Evolutionary conservation across 2,888 invertebrate species (phyloP).

Genomic region (Caenorhabditis sp.): DNA sequence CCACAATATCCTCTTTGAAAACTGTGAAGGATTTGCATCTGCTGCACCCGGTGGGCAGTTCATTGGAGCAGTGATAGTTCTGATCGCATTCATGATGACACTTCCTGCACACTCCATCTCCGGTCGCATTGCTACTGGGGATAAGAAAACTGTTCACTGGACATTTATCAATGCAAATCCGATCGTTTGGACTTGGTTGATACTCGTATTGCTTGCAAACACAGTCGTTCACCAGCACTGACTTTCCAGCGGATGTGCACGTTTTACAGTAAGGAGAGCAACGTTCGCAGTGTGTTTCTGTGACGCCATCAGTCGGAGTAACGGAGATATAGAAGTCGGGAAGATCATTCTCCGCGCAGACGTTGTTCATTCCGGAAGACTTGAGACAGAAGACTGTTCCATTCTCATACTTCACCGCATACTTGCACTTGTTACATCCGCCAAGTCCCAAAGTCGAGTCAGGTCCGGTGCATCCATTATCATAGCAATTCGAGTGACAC

Average conservation of each 20-base stretch:
- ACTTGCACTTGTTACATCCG: conserved; percentile 94
- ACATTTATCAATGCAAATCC: conserved; percentile 36
- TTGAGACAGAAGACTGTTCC: conserved; percentile 27
- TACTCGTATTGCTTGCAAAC: conserved; percentile 55
- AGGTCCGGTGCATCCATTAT: conserved; percentile 89
- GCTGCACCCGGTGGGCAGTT: conserved; percentile 36
- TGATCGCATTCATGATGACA: conserved; percentile 73
- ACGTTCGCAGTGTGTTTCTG: conserved; percentile 66
- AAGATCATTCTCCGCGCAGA: conserved; percentile 63
- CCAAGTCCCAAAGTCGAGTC: conserved; percentile 89
- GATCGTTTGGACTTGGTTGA: conserved; percentile 10
- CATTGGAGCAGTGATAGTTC: conserved; percentile 65
- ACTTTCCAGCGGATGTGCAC: conserved; percentile 62
- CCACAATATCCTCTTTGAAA: conserved; percentile 12
- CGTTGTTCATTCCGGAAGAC: conserved; percentile 37
- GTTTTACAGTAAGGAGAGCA: conserved; percentile 67
- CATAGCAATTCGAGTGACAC: conserved; percentile 70
- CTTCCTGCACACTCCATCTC: conserved; percentile 27
- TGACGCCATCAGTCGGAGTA: conserved; percentile 45
- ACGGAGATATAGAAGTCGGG: conserved; percentile 58
- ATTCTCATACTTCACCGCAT: conserved; percentile 88
- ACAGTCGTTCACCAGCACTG: conserved; percentile 46
- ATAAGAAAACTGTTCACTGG: conserved; percentile 25
- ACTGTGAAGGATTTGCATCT: conserved; percentile 37
- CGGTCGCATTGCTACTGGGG: background rate